Base-by-base conservation (phyloP, 2,888 invertebrate species). In the Thymelicus lineola region DNA sequence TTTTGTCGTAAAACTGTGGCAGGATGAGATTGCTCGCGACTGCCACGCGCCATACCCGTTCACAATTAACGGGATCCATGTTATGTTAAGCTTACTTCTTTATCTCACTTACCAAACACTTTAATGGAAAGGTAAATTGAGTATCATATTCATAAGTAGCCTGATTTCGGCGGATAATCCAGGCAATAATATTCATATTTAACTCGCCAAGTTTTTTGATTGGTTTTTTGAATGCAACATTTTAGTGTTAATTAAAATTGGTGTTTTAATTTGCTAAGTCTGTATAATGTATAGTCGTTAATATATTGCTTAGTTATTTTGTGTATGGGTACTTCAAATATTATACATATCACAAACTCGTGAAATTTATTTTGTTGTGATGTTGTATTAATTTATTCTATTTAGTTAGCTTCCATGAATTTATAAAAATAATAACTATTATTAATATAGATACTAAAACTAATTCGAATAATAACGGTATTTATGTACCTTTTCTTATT, bases 1-100 rank as follows among this genome's bases (percentile, higher is more conserved):
- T 91, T 91, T 90, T 89, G 88, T 88, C 90, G 89, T 92, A 91
- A 92, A 91, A 87, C 78, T 80, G 86, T 79, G 81, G 80, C 76
- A 73, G 81, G 76, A 80, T 80, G 69, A 70, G 79, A 76, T 79
- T 77, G 80, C 82, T 81, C 79, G 81, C 82, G 81, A 77, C 79
- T 75, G 87, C 82, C 89, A 89, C 91, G 89, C 86, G 91, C 85
- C 87, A 72, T 76, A 76, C 75, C 75, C 77, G 77, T 36, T 66
- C 79, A 82, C 80, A 78, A 72, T 71, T 78, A 90, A 89, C 91
- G 89, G 91, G 80, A 89, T 82, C 83, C 82, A 78, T 77, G 73
- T 65, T 59, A 35, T 81, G 77, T 82, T 85, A 80, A 80, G 81
- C 82, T 86, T 86, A 85, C 79, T 83, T 83, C 85, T 86, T 88